phyloP scores from a whole-genome alignment of 2,113 vertebrate genomes.

The Neolamprologus modestus region DNA sequence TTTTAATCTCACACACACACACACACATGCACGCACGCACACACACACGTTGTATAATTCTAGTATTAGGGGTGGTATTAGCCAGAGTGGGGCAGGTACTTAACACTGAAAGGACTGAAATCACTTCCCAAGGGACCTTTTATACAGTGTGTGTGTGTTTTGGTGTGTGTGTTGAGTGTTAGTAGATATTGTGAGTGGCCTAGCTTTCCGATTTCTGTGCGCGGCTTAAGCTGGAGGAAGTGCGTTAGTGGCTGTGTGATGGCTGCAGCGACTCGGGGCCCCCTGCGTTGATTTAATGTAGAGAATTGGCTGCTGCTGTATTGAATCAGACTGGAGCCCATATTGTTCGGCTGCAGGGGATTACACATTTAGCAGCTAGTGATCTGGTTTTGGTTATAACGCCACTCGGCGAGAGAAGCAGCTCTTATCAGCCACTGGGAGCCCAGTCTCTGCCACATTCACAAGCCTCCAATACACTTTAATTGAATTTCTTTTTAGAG shows the following conservation, averaged over 20 bases:
- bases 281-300: conserved; percentile 88
- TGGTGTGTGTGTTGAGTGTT: conserved; percentile 1
- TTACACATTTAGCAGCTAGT: conserved; percentile 92
- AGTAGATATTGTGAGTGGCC: conserved; percentile 56
- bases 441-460: conserved; percentile 95
- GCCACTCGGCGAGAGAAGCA: conserved; percentile 32
- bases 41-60: conserved; percentile 35
- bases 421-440: conserved; percentile 88
- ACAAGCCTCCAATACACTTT: conserved; percentile 99
- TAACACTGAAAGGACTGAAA: conserved; percentile 67
- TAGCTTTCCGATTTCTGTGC: conserved; percentile 55
- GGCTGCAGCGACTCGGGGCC: conserved; percentile 27
- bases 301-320: conserved; percentile 91
- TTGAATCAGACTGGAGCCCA: conserved; percentile 77
- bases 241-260: conserved; percentile 45
- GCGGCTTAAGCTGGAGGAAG: conserved; percentile 89
- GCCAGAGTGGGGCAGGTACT: conserved; percentile 64
- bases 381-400: conserved; percentile 79
- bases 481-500: conserved; percentile 99
- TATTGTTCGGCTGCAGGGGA: conserved; percentile 89
- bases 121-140: conserved; percentile 66
- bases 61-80: conserved; percentile 60
- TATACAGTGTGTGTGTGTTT: conserved; percentile 35
- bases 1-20: neutral
- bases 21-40: neutral